Evolutionary conservation across 2,888 invertebrate genomes (phyloP).

Genomic region (Yponomeuta malinellus): DNA sequence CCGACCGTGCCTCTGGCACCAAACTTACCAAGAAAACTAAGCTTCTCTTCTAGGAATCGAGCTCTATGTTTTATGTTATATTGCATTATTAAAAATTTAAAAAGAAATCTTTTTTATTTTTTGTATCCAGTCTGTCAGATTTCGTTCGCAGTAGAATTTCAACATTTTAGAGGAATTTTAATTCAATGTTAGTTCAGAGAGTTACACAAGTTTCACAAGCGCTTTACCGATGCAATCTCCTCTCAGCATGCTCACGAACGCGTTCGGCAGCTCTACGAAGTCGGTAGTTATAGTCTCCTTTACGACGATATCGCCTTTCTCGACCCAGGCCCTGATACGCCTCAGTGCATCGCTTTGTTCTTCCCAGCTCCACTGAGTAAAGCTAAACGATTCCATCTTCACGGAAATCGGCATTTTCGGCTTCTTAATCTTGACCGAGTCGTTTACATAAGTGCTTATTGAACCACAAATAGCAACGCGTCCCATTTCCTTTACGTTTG

Average conservation of each 20-base stretch:
- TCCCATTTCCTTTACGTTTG: constrained; percentile 77
- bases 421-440: constrained; percentile 17
- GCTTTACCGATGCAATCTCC: constrained; percentile 36
- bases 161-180: too few relatives aligned
- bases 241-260: constrained; percentile 32
- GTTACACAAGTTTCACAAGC: constrained; percentile 29
- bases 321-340: constrained; percentile 36
- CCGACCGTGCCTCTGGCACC: too few relatives aligned
- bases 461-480: constrained; percentile 79
- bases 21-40: too few relatives aligned
- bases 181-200: neutral
- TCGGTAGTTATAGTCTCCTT: constrained; percentile 39
- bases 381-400: constrained; percentile 34
- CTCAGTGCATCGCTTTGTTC: constrained; percentile 29
- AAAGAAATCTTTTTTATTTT: too few relatives aligned
- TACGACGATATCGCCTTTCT: constrained; percentile 33
- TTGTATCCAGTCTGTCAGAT: too few relatives aligned
- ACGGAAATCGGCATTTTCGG: constrained; percentile 24
- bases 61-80: too few relatives aligned
- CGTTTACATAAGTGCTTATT: constrained; percentile 69
- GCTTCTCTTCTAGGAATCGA: too few relatives aligned
- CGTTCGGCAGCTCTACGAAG: constrained; percentile 37
- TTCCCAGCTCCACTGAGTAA: constrained; percentile 38
- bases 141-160: too few relatives aligned
- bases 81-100: too few relatives aligned